A percentile compares a stretch with the other conserved stretches of the same genome.
Conservation (phyloP, 2,888 invertebrate genomes). For the Lasioglossum leucozonium region DNA sequence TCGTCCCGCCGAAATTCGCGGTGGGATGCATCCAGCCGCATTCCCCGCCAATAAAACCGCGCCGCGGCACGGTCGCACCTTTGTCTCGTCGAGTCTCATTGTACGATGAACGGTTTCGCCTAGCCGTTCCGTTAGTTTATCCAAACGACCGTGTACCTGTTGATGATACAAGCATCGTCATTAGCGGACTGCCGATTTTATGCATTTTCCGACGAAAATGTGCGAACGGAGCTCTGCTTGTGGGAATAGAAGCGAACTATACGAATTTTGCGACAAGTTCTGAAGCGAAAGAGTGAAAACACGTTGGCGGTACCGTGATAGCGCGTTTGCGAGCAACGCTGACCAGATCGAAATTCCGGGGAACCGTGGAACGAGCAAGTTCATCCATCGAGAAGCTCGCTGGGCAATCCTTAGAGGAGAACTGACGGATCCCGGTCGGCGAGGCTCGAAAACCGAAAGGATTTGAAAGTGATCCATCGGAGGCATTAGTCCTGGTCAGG, state of each 20-base stretch:
- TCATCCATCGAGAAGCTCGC: background rate
- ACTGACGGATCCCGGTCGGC: background rate
- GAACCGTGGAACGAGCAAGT: no score
- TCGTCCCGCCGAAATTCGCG: background rate
- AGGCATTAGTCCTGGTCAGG: slow-evolving; percentile 63
- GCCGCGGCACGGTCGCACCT: background rate
- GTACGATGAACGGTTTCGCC: background rate
- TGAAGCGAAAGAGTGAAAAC: no score
- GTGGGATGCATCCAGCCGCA: background rate
- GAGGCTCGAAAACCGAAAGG: background rate
- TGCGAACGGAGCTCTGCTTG: no score
- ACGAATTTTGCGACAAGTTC: no score
- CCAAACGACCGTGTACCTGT: background rate
- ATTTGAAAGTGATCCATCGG: slow-evolving; percentile 43
- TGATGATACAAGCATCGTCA: background rate
- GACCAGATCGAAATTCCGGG: background rate
- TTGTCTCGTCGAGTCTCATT: background rate
- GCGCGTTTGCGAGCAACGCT: no score
- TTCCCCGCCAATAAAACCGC: background rate
- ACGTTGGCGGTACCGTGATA: no score
- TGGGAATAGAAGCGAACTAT: background rate
- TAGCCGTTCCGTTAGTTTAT: background rate
- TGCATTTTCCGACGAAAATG: no score
- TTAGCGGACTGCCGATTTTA: no score
- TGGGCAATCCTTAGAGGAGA: background rate